These are phyloP conservation scores for Uria aalge DNA, from an alignment of 2,113 vertebrate species.

Conservation along the genomic window DNA sequence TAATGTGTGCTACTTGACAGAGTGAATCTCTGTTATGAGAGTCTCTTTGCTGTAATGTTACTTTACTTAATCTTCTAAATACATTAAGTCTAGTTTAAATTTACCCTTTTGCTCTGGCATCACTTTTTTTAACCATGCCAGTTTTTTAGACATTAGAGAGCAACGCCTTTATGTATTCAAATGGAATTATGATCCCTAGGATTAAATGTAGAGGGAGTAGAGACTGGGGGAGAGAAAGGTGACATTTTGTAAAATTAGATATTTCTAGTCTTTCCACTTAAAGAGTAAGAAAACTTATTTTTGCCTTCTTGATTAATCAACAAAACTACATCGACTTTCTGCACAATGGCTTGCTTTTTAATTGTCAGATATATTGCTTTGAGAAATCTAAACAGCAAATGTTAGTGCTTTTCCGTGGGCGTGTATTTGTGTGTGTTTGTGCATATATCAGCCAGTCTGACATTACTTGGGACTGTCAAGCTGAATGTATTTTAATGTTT, in stretches of 20 bases:
- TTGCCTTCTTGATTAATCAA: not conserved
- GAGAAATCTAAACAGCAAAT: not conserved
- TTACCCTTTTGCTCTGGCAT: conserved; percentile 6
- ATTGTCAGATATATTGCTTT: not conserved
- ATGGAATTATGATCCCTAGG: not conserved
- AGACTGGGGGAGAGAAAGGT: not conserved
- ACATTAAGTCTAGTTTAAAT: not conserved
- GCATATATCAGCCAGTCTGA: not conserved
- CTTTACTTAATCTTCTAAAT: conserved; percentile 28
- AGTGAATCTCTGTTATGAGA: not conserved
- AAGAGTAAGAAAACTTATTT: not conserved
- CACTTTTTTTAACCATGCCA: not conserved
- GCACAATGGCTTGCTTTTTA: not conserved
- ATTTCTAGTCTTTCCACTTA: not conserved
- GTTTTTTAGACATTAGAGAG: not conserved
- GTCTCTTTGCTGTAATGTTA: conserved; percentile 5
- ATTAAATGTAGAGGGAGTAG: not conserved
- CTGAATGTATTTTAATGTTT: not conserved
- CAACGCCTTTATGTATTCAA: not conserved
- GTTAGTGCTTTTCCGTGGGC: not conserved
- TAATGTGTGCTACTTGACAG: conserved; percentile 22
- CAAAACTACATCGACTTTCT: not conserved
- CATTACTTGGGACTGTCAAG: not conserved
- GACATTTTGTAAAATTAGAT: not conserved
- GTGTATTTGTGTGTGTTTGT: not conserved